Conservation (phyloP, 2,888 invertebrate species). For the Macrosoma leucophasiata region DNA sequence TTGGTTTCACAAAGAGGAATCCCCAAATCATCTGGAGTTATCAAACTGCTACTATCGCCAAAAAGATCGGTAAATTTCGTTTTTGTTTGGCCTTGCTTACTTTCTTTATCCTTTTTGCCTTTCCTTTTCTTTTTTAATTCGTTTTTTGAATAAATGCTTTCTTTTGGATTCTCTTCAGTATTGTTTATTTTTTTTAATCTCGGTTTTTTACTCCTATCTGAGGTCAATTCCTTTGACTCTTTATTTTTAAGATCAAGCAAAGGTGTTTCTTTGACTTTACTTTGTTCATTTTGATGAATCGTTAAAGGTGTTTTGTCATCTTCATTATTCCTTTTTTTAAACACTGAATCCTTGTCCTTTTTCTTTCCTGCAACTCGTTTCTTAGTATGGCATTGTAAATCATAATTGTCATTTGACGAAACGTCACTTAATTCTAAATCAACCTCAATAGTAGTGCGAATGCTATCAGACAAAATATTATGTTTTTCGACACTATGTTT, state of each 20-base stretch:
- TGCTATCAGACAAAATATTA: not conserved
- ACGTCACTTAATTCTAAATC: conserved; percentile 66
- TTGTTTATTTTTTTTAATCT: not conserved
- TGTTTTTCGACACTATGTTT: conserved; percentile 1
- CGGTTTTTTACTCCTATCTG: not conserved
- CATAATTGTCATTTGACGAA: conserved; percentile 43
- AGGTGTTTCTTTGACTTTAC: conserved; percentile 6
- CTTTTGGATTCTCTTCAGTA: conserved; percentile 1
- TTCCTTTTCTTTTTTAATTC: conserved; percentile 4
- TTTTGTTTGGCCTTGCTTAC: conserved; percentile 16
- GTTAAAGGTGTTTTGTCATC: too few species aligned
- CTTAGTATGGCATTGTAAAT: conserved; percentile 17
- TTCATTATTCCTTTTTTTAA: conserved; percentile 2
- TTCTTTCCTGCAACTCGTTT: conserved; percentile 11
- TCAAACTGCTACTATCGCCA: conserved; percentile 61
- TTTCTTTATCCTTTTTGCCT: conserved; percentile 3
- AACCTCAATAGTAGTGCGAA: conserved; percentile 46
- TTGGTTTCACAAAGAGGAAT: conserved; percentile 28
- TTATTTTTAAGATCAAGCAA: too few species aligned
- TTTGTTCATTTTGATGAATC: conserved; percentile 14
- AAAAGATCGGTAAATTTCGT: conserved; percentile 55
- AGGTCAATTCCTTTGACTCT: conserved; percentile 5
- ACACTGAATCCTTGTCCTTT: conserved; percentile 1
- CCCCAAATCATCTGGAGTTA: conserved; percentile 62
- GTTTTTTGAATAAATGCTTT: conserved; percentile 9